phyloP scores from a whole-genome alignment of 1,140 invertebrate species.

The Rhagoletis zephyria region DNA sequence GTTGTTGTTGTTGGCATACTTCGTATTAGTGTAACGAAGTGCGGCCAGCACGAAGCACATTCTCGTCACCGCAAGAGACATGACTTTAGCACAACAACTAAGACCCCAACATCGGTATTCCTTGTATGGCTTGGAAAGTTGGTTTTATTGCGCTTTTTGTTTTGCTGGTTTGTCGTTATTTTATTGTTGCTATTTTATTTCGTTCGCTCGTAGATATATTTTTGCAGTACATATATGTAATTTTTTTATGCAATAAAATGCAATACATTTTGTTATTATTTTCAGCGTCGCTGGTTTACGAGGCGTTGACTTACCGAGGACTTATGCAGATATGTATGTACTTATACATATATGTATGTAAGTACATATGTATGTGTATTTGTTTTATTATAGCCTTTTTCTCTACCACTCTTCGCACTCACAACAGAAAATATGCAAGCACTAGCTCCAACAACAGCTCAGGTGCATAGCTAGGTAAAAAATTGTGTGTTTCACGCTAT shows the following conservation, averaged over 20 bases:
- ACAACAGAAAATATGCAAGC: no score
- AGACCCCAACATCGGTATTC: neutral
- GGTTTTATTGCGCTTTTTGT: neutral
- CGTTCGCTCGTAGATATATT: neutral
- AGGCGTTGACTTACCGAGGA: neutral
- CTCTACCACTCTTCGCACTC: no score
- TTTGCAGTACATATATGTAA: neutral
- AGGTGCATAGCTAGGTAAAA: neutral
- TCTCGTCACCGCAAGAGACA: neutral
- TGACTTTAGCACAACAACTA: neutral
- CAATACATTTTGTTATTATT: neutral
- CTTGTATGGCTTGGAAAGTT: neutral
- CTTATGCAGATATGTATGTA: neutral
- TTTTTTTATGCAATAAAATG: neutral
- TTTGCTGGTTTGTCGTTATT: neutral
- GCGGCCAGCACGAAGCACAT: constrained; percentile 7
- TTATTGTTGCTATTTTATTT: constrained; percentile 14
- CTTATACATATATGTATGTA: no score
- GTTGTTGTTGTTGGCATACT: neutral
- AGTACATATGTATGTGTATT: no score
- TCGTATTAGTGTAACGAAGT: constrained; percentile 6
- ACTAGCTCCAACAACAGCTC: neutral
- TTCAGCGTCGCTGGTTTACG: neutral
- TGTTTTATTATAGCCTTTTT: no score
- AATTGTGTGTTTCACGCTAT: neutral